These are phyloP conservation scores for Entomobrya multifasciata DNA, from an alignment of 2,888 invertebrate species.

Conservation along the genomic window DNA sequence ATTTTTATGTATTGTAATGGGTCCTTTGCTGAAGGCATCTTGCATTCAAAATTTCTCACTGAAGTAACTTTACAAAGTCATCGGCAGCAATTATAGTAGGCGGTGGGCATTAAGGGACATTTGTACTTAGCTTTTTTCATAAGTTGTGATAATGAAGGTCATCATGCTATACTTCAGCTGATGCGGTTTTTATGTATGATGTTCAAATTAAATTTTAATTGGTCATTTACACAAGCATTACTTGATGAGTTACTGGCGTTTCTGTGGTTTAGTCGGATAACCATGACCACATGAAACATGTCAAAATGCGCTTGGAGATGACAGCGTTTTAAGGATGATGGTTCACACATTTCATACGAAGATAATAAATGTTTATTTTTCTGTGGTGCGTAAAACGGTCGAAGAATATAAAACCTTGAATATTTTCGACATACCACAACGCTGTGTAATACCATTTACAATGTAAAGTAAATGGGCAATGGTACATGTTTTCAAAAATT, in stretches of 20 bases:
- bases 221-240: slow-evolving; percentile 19
- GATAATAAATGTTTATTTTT: background rate
- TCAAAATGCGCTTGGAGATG: background rate
- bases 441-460: no score
- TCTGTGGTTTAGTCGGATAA: background rate
- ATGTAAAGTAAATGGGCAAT: no score
- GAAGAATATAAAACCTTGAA: no score
- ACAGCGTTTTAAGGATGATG: background rate
- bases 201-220: slow-evolving; percentile 31
- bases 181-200: background rate
- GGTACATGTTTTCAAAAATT: no score
- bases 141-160: slow-evolving; percentile 18
- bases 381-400: no score
- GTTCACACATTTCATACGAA: background rate
- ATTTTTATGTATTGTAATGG: background rate
- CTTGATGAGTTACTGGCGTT: background rate
- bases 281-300: background rate
- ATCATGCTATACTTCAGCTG: background rate
- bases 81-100: slow-evolving; percentile 21
- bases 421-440: no score
- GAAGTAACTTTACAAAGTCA: slow-evolving; percentile 1
- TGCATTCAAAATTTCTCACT: background rate
- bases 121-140: background rate
- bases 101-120: slow-evolving; percentile 1
- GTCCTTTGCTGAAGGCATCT: background rate